phyloP scores from a whole-genome alignment of 2,113 vertebrate species.

The Bettongia penicillata region DNA sequence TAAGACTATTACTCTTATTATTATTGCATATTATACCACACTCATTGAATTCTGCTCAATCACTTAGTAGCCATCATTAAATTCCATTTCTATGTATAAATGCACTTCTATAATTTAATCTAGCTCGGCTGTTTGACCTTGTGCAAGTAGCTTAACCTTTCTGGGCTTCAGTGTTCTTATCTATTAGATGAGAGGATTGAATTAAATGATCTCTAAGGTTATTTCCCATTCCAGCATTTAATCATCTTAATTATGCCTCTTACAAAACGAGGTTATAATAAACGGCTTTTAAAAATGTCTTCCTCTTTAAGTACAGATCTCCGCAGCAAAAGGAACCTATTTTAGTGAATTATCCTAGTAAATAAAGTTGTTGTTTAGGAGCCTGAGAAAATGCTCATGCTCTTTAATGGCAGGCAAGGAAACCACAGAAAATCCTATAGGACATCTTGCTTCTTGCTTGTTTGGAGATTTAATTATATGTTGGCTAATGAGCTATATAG shows the following conservation, averaged over 20 bases:
- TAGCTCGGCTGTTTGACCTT: not conserved
- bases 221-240: not conserved
- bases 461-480: not conserved
- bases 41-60: not conserved
- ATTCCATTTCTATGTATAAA: slow-evolving; percentile 17
- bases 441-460: not conserved
- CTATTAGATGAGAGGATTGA: slow-evolving; percentile 4
- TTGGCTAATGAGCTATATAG: not conserved
- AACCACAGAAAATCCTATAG: not conserved
- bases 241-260: not conserved
- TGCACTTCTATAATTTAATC: not conserved
- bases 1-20: not conserved
- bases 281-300: not conserved
- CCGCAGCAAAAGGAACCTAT: not conserved
- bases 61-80: slow-evolving; percentile 1
- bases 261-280: not conserved
- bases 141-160: not conserved
- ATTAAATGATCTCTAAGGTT: not conserved
- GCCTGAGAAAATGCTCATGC: not conserved
- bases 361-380: not conserved
- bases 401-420: not conserved
- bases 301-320: not conserved
- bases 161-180: not conserved
- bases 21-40: not conserved
- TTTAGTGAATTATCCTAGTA: not conserved